These are phyloP conservation scores for Gadus macrocephalus DNA, from an alignment of 2,113 vertebrate species.

Conservation along the genomic window DNA sequence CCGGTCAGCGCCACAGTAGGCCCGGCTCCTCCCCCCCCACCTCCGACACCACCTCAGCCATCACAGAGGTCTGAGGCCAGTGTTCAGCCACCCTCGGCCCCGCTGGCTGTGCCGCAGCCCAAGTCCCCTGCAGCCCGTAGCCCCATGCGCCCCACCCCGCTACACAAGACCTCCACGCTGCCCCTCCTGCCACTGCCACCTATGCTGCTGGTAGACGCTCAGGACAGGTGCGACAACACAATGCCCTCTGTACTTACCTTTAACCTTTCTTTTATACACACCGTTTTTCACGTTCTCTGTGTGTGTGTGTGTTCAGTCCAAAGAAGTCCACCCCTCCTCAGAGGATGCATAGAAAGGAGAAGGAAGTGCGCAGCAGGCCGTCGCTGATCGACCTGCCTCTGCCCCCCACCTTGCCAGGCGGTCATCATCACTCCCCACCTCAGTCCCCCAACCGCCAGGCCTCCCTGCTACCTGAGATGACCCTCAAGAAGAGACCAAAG, in stretches of 20 bases:
- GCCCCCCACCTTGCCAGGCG: conserved; percentile 86
- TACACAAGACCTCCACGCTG: conserved; percentile 92
- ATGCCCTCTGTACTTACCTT: too few relatives aligned
- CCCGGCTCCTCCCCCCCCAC: conserved; percentile 59
- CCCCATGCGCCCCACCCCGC: conserved; percentile 76
- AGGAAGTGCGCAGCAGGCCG: conserved; percentile 84
- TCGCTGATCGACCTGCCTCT: conserved; percentile 92
- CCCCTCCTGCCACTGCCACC: conserved; percentile 92
- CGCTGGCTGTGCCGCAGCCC: conserved; percentile 67
- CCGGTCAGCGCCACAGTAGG: conserved; percentile 44
- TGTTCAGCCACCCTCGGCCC: conserved; percentile 44
- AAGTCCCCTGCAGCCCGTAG: conserved; percentile 76
- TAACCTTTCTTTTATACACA: too few relatives aligned
- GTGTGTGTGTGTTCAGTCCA: conserved; percentile 70
- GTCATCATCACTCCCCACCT: conserved; percentile 87
- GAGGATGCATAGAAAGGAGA: conserved; percentile 83
- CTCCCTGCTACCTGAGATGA: conserved; percentile 77
- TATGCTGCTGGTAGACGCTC: conserved; percentile 84
- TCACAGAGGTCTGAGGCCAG: conserved; percentile 73
- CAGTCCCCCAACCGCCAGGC: conserved; percentile 86
- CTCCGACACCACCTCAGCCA: conserved; percentile 50
- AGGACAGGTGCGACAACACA: conserved; percentile 85
- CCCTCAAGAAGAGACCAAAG: conserved; percentile 99
- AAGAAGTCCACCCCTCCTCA: conserved; percentile 84
- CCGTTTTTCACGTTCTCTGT: too few relatives aligned